Conservation (phyloP, 2,797 vertebrate species). For the Sebastolobus alascanus region DNA sequence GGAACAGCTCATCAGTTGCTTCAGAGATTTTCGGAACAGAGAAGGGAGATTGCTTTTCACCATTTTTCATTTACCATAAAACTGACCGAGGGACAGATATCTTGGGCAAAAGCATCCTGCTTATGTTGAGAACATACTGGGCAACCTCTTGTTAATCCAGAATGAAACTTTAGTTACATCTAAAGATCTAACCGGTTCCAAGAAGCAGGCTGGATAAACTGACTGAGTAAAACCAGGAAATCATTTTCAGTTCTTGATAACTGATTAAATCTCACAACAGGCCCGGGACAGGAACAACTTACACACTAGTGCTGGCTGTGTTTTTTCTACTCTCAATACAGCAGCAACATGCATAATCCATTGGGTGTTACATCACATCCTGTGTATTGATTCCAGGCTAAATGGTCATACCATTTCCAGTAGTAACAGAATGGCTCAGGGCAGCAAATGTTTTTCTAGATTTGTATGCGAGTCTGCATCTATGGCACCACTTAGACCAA, state of each 20-base stretch:
- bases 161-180: not conserved
- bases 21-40: conserved; percentile 25
- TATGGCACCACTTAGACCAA: not conserved
- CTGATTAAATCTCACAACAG: not conserved
- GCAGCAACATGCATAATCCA: conserved; percentile 7
- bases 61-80: conserved; percentile 30
- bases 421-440: not conserved
- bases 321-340: not conserved
- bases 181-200: not conserved
- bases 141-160: not conserved
- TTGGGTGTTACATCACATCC: conserved; percentile 34
- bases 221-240: not conserved
- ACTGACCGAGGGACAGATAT: not conserved
- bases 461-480: conserved; percentile 4
- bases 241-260: not conserved
- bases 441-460: not conserved
- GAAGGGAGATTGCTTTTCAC: conserved; percentile 34
- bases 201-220: not conserved
- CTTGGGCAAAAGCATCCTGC: conserved; percentile 6
- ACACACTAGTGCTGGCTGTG: not conserved
- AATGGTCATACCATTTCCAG: conserved; percentile 14
- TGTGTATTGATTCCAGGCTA: conserved; percentile 32
- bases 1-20: conserved; percentile 16
- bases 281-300: not conserved
- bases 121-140: not conserved